These are phyloP conservation scores for Nymphalis io DNA, from an alignment of 1,140 invertebrate species.

Conservation along the genomic window DNA sequence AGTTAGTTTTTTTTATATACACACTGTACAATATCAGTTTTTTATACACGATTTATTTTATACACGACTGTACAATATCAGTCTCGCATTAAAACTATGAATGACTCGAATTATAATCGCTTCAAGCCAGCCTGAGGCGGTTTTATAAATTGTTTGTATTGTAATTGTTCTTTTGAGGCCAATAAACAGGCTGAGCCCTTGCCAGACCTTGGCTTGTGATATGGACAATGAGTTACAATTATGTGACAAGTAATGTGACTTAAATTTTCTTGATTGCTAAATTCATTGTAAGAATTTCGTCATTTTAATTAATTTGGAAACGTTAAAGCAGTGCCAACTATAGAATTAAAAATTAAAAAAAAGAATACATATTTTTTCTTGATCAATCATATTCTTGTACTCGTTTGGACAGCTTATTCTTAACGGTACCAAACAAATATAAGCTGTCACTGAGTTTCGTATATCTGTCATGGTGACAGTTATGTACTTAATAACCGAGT, in stretches of 20 bases:
- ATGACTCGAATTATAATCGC: slow-evolving; percentile 4
- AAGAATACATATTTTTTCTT: no score
- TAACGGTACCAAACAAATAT: no score
- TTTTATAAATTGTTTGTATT: slow-evolving; percentile 25
- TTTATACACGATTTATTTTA: no score
- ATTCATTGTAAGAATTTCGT: background rate
- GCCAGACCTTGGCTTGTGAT: slow-evolving; percentile 11
- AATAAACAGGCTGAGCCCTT: slow-evolving; percentile 28
- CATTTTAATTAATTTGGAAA: no score
- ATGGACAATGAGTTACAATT: slow-evolving; percentile 11
- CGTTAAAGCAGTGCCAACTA: no score
- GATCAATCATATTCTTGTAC: background rate
- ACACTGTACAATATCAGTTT: no score
- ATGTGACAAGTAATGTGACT: slow-evolving; percentile 6
- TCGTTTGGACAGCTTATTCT: background rate
- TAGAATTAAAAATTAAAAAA: no score
- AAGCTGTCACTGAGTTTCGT: no score
- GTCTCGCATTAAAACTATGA: slow-evolving; percentile 1
- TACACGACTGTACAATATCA: background rate
- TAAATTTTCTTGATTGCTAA: background rate
- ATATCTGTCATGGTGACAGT: no score
- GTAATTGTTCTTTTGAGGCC: slow-evolving; percentile 30
- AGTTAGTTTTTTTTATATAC: no score
- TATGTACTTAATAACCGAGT: no score
- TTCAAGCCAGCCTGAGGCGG: slow-evolving; percentile 2